Base-by-base conservation (phyloP, 2,797 vertebrate genomes). In the Esox lucius region DNA sequence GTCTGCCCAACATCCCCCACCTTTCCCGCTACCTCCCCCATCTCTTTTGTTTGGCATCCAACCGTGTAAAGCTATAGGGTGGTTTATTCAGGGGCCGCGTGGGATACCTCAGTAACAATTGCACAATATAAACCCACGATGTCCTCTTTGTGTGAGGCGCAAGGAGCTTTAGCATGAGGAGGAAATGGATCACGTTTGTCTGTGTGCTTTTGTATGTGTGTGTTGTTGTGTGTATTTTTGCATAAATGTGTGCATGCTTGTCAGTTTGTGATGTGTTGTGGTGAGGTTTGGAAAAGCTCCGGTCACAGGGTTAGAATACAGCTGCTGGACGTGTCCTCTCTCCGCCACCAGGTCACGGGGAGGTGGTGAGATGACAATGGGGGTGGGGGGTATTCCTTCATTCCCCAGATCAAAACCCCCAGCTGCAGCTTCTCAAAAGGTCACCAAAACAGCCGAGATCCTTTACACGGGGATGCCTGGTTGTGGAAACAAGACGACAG, bases 401-500 rank as follows among this genome's bases (percentile, higher is more conserved):
- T 71, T 74, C 49, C 70, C 74, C 59, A 42, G 35, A 75, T 71
- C 53, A 75, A 67, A 31, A 13, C 80, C 68, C 48, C 48, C 49
- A 84, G 85, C 84, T 89, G 86, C 74, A 79, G 73, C 16, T 67
- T 49, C 74, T 83, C 81, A 78, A 79, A 82, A 42, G n/a, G 39
- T 64, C 71, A 62, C 79, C 81, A 75, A 78, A 86, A 83, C 83
- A 89, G 78, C 66, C 65, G 6, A 62, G 72, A 69, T 78, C 79
- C 74, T 61, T 77, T 39, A 2, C 61, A 28, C 72, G 3, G 46
- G 24, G 15, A 74, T 4, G 6, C 17, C 48, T 71, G 83, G 70
- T 77, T 83, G 83, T 90, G 86, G 64, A 67, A 67, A 74, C 72
- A 74, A 67, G 84, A 80, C 86, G 87, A 88, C 89, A 86, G 88